Percentiles rank a stretch among this genome's conserved stretches.
Conservation (phyloP, 1,140 invertebrate genomes). For the Meloidogyne floridensis region DNA sequence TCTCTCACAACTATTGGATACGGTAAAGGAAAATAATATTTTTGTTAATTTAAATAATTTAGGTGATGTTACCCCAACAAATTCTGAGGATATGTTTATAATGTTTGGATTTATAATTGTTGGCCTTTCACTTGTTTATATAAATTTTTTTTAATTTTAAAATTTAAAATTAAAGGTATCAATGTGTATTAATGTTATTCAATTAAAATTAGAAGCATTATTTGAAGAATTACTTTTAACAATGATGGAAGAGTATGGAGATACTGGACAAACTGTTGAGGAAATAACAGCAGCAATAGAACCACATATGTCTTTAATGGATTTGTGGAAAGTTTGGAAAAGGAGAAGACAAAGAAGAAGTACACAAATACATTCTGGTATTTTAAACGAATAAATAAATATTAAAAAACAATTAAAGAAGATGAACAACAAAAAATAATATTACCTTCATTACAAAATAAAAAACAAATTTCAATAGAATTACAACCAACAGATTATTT, state of each 20-base stretch:
- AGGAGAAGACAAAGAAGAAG: conserved; percentile 24
- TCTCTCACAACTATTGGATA: conserved; percentile 64
- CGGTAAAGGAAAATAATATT: conserved; percentile 44
- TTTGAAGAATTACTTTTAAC: conserved; percentile 61
- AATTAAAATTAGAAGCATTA: conserved; percentile 60
- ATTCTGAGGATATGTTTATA: conserved; percentile 61
- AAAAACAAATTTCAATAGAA: conserved; percentile 20
- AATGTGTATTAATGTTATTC: conserved; percentile 65
- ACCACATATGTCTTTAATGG: conserved; percentile 50
- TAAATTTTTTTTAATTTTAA: neutral
- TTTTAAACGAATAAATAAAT: neutral
- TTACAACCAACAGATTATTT: neutral
- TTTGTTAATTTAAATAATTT: neutral
- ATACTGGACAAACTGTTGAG: conserved; percentile 24
- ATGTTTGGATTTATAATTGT: conserved; percentile 63
- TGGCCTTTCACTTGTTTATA: conserved; percentile 56
- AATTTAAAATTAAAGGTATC: conserved; percentile 20
- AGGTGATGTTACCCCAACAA: conserved; percentile 65
- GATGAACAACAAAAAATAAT: neutral
- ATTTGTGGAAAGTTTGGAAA: conserved; percentile 57
- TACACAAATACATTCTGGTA: neutral
- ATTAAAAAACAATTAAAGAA: neutral
- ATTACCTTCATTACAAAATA: neutral
- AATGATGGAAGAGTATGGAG: conserved; percentile 59
- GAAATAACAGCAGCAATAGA: conserved; percentile 49